A percentile compares a stretch with the other conserved stretches of the same genome.
phyloP scores from a whole-genome alignment of 1,140 invertebrate genomes.

The Aricia agestis region DNA sequence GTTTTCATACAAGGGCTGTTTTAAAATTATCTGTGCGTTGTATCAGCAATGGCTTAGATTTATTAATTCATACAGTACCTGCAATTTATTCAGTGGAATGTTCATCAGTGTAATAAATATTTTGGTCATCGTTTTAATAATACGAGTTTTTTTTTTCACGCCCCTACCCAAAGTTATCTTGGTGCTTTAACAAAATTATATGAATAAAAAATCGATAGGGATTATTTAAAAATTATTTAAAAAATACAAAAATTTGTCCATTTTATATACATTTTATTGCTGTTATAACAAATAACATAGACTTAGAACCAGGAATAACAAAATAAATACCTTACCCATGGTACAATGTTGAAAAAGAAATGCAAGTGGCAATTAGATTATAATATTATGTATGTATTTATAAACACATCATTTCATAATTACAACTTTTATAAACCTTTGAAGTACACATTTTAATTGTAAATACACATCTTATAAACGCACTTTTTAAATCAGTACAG shows the following conservation, averaged over 20 bases:
- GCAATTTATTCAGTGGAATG: constrained; percentile 66
- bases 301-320: constrained; percentile 70
- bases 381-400: constrained; percentile 22
- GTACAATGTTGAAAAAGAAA: constrained; percentile 55
- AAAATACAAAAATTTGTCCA: not conserved
- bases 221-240: not conserved
- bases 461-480: constrained; percentile 48
- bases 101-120: constrained; percentile 73
- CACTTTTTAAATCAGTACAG: constrained; percentile 34
- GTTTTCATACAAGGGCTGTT: not conserved
- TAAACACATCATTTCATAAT: constrained; percentile 46
- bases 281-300: constrained; percentile 71
- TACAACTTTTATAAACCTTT: constrained; percentile 43
- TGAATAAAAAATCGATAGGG: not conserved
- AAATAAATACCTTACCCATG: constrained; percentile 72
- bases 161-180: not conserved
- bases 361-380: constrained; percentile 41
- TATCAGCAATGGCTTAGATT: not conserved
- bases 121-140: constrained; percentile 52
- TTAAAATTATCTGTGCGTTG: not conserved
- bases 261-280: constrained; percentile 47
- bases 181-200: too few species aligned
- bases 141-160: constrained; percentile 10
- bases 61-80: constrained; percentile 68
- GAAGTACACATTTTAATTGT: constrained; percentile 52